Conservation (phyloP, 2,888 invertebrate species). For the Chesias legatella region DNA sequence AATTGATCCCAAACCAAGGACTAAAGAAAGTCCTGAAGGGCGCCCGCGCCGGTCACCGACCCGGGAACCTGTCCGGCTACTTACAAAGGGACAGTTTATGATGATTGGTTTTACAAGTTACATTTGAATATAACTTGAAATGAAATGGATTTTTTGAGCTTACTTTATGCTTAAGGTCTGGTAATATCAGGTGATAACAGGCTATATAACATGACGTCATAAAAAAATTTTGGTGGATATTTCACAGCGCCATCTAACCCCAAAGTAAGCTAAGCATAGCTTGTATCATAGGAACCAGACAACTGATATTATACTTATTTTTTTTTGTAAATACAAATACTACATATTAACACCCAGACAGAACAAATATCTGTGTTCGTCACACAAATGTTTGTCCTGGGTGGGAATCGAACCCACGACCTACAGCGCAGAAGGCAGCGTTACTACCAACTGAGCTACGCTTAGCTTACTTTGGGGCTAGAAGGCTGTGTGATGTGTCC, state of each 20-base stretch:
- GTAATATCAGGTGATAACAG: no score
- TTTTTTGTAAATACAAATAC: neutral
- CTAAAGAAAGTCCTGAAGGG: constrained; percentile 43
- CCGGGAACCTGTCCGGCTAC: constrained; percentile 40
- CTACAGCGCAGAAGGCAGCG: no score
- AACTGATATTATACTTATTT: no score
- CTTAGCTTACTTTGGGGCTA: no score
- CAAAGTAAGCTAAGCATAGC: constrained; percentile 1
- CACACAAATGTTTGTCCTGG: no score
- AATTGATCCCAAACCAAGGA: constrained; percentile 33
- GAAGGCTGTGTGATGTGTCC: no score
- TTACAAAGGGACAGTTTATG: constrained; percentile 22
- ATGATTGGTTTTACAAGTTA: constrained; percentile 16
- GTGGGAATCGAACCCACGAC: no score
- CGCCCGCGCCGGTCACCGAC: constrained; percentile 38
- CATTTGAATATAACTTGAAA: no score
- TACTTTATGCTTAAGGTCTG: no score
- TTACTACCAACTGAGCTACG: no score
- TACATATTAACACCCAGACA: neutral
- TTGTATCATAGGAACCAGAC: neutral
- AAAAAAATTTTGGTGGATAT: neutral
- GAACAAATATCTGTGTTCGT: no score
- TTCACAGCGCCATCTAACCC: constrained; percentile 3
- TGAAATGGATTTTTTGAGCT: no score
- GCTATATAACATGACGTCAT: neutral